A percentile compares a stretch with the other conserved stretches of the same genome.
Conservation (phyloP, 2,113 vertebrate genomes). For the Athene noctua region DNA sequence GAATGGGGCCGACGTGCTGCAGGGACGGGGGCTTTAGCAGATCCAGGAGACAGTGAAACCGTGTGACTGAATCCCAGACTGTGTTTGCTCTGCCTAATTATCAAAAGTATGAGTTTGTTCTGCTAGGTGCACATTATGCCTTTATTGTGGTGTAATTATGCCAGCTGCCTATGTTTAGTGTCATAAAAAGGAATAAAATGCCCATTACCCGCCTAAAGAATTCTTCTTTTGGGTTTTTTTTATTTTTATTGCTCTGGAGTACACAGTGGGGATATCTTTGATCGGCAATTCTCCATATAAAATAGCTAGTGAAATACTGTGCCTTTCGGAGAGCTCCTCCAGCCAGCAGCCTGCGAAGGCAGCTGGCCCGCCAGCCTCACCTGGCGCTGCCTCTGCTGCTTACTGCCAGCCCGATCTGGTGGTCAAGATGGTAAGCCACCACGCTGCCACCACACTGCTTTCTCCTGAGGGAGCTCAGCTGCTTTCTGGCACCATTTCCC, state of each 20-base stretch:
- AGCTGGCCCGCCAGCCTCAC: slow-evolving; percentile 10
- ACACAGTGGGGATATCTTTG: slow-evolving; percentile 71
- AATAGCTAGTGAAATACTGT: slow-evolving; percentile 64
- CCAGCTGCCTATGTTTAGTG: slow-evolving; percentile 85
- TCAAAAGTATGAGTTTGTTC: slow-evolving; percentile 83
- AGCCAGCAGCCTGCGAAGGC: slow-evolving; percentile 51
- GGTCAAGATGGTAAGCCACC: neutral
- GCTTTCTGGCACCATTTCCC: neutral
- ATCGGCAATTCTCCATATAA: slow-evolving; percentile 65
- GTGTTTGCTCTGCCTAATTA: slow-evolving; percentile 87
- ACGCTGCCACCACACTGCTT: neutral
- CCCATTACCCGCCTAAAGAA: slow-evolving; percentile 82
- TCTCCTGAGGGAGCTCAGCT: rapidly evolving
- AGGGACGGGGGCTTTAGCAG: neutral
- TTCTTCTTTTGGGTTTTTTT: slow-evolving; percentile 80
- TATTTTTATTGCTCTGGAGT: slow-evolving; percentile 82
- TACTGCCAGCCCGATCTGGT: neutral
- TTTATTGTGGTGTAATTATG: slow-evolving; percentile 87
- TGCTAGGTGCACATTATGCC: slow-evolving; percentile 85
- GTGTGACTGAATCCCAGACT: slow-evolving; percentile 70
- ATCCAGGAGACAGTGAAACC: slow-evolving; percentile 52
- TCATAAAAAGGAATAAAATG: slow-evolving; percentile 88
- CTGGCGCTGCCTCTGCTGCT: slow-evolving; percentile 4
- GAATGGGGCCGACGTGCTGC: neutral
- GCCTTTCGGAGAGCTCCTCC: slow-evolving; percentile 35